These are phyloP conservation scores for Saccopteryx bilineata DNA, from an alignment of 2,113 vertebrate genomes.

Conservation along the genomic window DNA sequence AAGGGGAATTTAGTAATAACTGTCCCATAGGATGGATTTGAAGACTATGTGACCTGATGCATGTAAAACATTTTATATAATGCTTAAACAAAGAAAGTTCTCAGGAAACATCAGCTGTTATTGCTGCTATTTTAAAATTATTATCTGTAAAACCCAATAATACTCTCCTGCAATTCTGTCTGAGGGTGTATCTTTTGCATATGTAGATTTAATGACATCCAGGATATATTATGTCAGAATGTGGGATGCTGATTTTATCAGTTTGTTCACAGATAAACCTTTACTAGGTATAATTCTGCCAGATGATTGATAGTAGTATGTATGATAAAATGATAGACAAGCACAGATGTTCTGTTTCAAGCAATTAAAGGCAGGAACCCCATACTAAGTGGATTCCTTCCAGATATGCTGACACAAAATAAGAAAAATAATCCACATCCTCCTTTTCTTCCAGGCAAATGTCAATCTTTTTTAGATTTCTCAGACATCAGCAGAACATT, in stretches of 20 bases:
- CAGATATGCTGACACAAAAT: conserved; percentile 33
- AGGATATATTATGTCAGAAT: not conserved
- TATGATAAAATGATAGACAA: conserved; percentile 12
- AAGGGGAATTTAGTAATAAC: not conserved
- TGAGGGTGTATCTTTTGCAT: not conserved
- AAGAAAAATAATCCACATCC: conserved; percentile 53
- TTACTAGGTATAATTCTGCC: not conserved
- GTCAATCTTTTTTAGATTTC: conserved; percentile 40
- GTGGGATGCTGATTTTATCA: not conserved
- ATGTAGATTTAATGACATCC: not conserved
- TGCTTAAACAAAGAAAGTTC: not conserved
- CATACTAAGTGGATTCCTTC: not conserved
- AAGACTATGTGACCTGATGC: not conserved
- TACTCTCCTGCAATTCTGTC: not conserved
- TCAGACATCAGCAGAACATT: not conserved
- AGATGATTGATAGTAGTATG: not conserved
- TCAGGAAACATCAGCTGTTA: not conserved
- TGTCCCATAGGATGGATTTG: not conserved
- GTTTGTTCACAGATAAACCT: conserved; percentile 42
- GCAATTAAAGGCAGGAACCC: conserved; percentile 18
- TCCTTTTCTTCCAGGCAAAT: conserved; percentile 7
- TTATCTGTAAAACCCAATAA: not conserved
- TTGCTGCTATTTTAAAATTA: not conserved
- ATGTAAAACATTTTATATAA: not conserved
- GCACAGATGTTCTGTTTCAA: conserved; percentile 53